Evolutionary conservation across 2,888 invertebrate species (phyloP).

Genomic region (Drosophila niveifrons): DNA sequence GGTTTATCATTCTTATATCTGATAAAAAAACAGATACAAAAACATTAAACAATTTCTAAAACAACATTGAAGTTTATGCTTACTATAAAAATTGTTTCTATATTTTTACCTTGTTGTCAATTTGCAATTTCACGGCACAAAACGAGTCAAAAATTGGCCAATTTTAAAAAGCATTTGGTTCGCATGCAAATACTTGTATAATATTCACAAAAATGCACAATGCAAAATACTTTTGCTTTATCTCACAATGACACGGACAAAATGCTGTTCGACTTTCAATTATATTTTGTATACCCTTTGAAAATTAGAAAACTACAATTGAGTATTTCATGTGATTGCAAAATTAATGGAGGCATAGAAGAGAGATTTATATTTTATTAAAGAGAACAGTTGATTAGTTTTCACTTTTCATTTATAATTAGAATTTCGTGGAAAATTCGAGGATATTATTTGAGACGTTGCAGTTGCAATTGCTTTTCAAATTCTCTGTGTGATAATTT

Average conservation of each 20-base stretch:
- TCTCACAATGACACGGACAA: conserved; percentile 3
- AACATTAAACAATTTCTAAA: too few relatives aligned
- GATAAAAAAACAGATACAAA: too few relatives aligned
- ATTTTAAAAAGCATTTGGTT: conserved; percentile 9
- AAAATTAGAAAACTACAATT: not conserved
- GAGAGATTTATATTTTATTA: too few relatives aligned
- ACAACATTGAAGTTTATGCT: too few relatives aligned
- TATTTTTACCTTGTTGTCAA: not conserved
- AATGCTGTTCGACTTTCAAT: conserved; percentile 17
- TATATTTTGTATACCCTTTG: conserved; percentile 20
- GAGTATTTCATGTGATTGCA: not conserved
- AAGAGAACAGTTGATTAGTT: too few relatives aligned
- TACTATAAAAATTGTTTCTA: too few relatives aligned
- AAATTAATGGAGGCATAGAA: too few relatives aligned
- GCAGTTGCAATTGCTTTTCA: not conserved
- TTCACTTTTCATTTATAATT: not conserved
- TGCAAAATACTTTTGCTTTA: conserved; percentile 12
- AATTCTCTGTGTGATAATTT: conserved; percentile 6
- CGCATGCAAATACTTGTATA: conserved; percentile 5
- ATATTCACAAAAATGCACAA: conserved; percentile 17
- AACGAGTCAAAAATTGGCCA: not conserved
- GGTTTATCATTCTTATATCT: too few relatives aligned
- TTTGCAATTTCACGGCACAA: not conserved
- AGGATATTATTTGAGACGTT: not conserved
- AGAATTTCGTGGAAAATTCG: not conserved